These are phyloP conservation scores for Cacatua alba DNA, from an alignment of 2,113 vertebrate genomes.

Conservation along the genomic window DNA sequence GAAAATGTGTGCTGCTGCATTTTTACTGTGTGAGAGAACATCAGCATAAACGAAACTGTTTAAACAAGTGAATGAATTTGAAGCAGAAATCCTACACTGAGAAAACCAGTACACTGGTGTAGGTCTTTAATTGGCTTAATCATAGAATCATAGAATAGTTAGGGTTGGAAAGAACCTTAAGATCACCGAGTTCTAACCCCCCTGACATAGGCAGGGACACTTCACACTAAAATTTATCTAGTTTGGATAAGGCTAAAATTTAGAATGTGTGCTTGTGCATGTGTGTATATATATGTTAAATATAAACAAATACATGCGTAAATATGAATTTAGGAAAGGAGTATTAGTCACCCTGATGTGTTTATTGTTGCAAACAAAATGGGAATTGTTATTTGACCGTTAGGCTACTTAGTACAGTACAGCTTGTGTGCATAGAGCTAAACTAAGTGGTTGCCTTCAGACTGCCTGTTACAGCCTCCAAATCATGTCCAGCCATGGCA, in stretches of 20 bases:
- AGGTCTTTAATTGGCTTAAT: background rate
- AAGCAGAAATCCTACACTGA: background rate
- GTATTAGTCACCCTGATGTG: background rate
- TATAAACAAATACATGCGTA: background rate
- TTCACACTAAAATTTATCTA: background rate
- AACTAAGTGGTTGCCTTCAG: background rate
- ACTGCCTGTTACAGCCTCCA: background rate
- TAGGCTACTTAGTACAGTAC: background rate
- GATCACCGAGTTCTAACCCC: background rate
- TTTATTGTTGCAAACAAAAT: background rate
- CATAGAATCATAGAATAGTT: background rate
- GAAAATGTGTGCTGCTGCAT: background rate
- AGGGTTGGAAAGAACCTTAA: background rate
- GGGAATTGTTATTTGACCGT: fast-evolving
- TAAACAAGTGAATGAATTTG: background rate
- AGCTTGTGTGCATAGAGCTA: background rate
- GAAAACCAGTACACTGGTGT: background rate
- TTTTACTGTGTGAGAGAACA: background rate
- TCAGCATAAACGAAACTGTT: background rate
- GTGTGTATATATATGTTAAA: background rate
- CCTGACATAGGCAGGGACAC: background rate
- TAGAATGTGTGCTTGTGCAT: fast-evolving
- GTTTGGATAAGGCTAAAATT: background rate
- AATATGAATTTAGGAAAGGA: background rate
- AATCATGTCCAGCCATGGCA: background rate